Conservation (phyloP, 2,888 invertebrate species). For the Encarsia formosa region DNA sequence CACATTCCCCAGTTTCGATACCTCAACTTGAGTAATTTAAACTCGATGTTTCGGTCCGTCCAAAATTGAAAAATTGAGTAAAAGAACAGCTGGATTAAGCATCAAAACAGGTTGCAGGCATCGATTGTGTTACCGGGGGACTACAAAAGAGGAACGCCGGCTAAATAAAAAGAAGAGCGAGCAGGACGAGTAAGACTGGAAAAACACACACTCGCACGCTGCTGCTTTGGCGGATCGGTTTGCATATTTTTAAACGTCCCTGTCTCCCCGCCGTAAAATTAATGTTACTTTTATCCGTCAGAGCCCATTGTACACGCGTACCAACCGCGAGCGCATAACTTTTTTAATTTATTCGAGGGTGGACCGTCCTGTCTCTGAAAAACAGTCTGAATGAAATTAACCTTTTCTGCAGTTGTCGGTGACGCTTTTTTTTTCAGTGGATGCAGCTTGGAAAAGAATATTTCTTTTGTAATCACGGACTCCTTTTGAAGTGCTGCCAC, state of each 20-base stretch:
- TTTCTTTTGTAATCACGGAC: slow-evolving; percentile 26
- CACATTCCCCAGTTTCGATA: too few species aligned
- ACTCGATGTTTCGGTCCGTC: too few species aligned
- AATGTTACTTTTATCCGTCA: slow-evolving; percentile 40
- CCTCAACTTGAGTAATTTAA: too few species aligned
- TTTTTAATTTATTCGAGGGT: slow-evolving; percentile 28
- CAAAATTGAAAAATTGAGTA: background rate
- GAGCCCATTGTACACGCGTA: slow-evolving; percentile 18
- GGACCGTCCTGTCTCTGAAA: slow-evolving; percentile 28
- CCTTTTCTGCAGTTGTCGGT: slow-evolving; percentile 22
- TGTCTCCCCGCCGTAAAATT: slow-evolving; percentile 39
- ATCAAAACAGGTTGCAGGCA: background rate
- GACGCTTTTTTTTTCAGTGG: slow-evolving; percentile 24
- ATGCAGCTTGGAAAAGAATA: slow-evolving; percentile 25
- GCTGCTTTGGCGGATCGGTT: too few species aligned
- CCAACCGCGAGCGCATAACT: slow-evolving; percentile 15
- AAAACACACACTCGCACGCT: too few species aligned
- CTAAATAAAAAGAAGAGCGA: too few species aligned
- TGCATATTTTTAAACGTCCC: slow-evolving; percentile 46
- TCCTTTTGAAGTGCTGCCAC: slow-evolving; percentile 16
- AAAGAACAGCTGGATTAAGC: background rate
- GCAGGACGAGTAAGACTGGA: too few species aligned
- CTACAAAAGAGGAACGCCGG: too few species aligned
- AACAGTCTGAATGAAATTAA: slow-evolving; percentile 28
- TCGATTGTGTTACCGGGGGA: too few species aligned